phyloP scores from a whole-genome alignment of 2,113 vertebrate species.

The Gracilinanus agilis region DNA sequence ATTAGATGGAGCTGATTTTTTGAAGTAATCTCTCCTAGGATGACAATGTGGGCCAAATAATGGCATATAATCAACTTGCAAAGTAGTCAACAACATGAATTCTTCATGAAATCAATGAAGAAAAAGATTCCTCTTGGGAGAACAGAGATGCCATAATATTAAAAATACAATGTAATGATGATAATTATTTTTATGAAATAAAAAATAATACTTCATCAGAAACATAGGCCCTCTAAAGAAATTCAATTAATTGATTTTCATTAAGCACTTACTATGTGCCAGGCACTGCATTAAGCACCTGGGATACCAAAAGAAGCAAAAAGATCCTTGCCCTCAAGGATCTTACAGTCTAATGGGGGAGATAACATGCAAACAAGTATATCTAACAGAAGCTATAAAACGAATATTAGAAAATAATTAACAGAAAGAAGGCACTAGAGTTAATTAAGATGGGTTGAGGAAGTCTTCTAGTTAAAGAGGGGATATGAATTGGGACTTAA shows the following conservation, averaged over 20 bases:
- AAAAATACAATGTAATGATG: neutral
- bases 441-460: neutral
- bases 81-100: constrained; percentile 13
- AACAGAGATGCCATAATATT: neutral
- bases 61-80: constrained; percentile 27
- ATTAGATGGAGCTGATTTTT: neutral
- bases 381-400: neutral
- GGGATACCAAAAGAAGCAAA: neutral
- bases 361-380: neutral
- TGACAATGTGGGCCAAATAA: constrained; percentile 26
- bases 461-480: neutral
- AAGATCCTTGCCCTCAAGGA: neutral
- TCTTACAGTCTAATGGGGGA: neutral
- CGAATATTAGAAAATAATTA: neutral
- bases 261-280: neutral
- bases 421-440: neutral
- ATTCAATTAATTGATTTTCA: neutral
- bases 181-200: neutral
- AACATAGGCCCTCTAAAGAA: neutral
- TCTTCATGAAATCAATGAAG: neutral
- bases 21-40: neutral
- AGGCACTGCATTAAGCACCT: neutral
- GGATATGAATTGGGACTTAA: neutral
- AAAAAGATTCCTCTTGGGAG: neutral
- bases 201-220: neutral